Base-by-base conservation (phyloP, 1,140 invertebrate genomes). In the Mycetomoellerius zeteki region DNA sequence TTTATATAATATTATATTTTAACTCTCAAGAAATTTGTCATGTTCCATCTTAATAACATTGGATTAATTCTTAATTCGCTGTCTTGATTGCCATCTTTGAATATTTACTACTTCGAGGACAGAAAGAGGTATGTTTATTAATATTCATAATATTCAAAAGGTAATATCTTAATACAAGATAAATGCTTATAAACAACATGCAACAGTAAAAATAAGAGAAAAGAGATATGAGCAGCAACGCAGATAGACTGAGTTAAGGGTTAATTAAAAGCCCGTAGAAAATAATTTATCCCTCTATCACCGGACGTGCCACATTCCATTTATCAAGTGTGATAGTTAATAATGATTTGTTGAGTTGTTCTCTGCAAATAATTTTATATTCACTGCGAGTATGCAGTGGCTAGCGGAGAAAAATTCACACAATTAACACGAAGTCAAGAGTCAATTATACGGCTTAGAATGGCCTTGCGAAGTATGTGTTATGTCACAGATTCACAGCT, bases 341-440 rank as follows among this genome's bases (percentile, higher is more conserved):
- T 76, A 33, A 47, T 19, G 10, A 30, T 50, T 33, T 21, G 21
- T 43, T 21, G n/a, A 19, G 1, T 78, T 19, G 12, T 10, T 47
- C 19, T 6, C 43, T n/a, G 19, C 43, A 56, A 65, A 65, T 69
- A 69, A 80, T 69, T 65, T 52, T n/a, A 30, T 69, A 80, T 80
- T 67, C 77, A 30, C 14, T n/a, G 47, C n/a, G 27, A 78, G 30
- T 71, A 24, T 54, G 30, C 30, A 67, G 5, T 3, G 21, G 1
- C n/a, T 58, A 47, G 58, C 19, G 21, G 64, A 62, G 58, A 86
- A 69, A 80, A 89, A 86, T 56, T 50, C 65, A 47, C 33, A 52
- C 43, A 89, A 89, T 90, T 90, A 86, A 47, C 62, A 52, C 12
- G n/a, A 30, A 89, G 88, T 77, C 71, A 86, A 76, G 82, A 71